A percentile compares a stretch with the other conserved stretches of the same genome.
Evolutionary conservation across 2,888 invertebrate genomes (phyloP).

Genomic region (Liodrosophila aerea): DNA sequence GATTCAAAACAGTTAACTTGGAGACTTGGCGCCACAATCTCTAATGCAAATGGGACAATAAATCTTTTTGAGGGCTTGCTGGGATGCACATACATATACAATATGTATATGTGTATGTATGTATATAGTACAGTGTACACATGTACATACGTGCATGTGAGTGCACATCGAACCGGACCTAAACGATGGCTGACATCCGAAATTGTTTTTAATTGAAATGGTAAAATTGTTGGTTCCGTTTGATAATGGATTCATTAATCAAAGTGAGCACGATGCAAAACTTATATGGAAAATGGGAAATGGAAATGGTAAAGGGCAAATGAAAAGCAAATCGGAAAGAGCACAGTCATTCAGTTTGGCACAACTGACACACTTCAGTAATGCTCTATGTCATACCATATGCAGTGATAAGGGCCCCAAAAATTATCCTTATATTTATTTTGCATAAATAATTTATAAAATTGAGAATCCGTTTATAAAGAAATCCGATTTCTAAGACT

Average conservation of each 20-base stretch:
- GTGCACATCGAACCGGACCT: constrained; percentile 12
- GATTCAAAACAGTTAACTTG: constrained; percentile 6
- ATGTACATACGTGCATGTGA: not conserved
- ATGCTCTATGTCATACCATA: no score
- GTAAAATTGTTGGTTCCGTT: constrained; percentile 51
- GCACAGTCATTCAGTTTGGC: no score
- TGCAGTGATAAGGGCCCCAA: no score
- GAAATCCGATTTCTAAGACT: no score
- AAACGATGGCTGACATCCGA: constrained; percentile 49
- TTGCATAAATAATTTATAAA: no score
- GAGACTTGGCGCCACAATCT: not conserved
- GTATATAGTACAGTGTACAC: no score
- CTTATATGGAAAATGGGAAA: not conserved
- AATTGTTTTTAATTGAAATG: constrained; percentile 65
- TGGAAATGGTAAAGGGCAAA: no score
- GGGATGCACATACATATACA: constrained; percentile 11
- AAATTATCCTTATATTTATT: no score
- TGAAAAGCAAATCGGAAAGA: no score
- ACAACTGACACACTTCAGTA: no score
- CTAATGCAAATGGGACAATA: constrained; percentile 37
- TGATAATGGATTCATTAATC: constrained; percentile 44
- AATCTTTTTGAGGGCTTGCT: constrained; percentile 33
- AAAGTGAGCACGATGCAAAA: constrained; percentile 4
- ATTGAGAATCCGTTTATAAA: no score
- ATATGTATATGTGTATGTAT: no score